Evolutionary conservation across 2,888 invertebrate genomes (phyloP).

Genomic region (Polymixis flavicincta): DNA sequence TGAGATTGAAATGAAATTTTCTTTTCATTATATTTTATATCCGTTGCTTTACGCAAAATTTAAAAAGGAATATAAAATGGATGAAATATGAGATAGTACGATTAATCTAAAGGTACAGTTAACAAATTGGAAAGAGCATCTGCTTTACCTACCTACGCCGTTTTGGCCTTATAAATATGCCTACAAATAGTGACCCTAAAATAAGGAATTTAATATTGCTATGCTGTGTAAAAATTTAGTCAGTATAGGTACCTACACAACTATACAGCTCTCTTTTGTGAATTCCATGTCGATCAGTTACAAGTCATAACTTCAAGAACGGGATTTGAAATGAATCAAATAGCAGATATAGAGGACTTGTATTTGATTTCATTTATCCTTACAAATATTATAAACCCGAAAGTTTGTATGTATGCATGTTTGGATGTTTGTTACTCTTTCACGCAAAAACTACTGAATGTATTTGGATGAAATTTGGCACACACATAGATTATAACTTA

Average conservation of each 20-base stretch:
- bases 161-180: neutral
- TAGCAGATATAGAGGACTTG: neutral
- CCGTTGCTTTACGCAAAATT: conserved; percentile 9
- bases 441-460: no score
- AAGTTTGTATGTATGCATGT: no score
- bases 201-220: neutral
- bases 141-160: no score
- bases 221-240: neutral
- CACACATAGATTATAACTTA: no score
- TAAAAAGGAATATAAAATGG: neutral
- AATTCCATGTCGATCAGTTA: neutral
- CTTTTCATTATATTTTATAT: conserved; percentile 14
- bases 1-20: conserved; percentile 43
- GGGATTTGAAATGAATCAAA: conserved; percentile 22
- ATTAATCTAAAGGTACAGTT: neutral
- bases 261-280: no score
- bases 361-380: conserved; percentile 9
- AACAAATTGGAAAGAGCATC: neutral
- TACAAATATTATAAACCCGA: no score
- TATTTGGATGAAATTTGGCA: no score
- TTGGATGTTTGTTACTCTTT: no score
- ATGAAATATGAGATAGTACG: neutral
- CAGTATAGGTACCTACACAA: neutral
- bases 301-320: conserved; percentile 3
- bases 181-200: neutral